A percentile compares a stretch with the other conserved stretches of the same genome.
phyloP scores from a whole-genome alignment of 2,888 invertebrate species.

The Myopa tessellatipennis region DNA sequence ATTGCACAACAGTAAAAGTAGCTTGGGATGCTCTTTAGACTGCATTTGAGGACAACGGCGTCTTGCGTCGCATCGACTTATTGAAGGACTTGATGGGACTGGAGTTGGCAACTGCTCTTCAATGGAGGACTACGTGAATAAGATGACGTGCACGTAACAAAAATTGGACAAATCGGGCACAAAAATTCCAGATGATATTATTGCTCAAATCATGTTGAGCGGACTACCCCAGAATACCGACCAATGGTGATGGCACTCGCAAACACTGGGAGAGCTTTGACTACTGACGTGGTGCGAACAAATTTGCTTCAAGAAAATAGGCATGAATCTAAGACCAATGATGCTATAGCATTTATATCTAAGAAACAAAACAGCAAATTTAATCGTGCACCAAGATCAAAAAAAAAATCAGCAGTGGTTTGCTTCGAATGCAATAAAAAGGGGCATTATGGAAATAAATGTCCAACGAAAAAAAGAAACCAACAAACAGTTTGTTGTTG shows the following conservation, averaged over 20 bases:
- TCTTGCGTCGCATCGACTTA: slow-evolving; percentile 42
- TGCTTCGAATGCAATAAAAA: too few relatives aligned
- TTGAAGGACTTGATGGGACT: slow-evolving; percentile 36
- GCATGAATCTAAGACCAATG: slow-evolving; percentile 24
- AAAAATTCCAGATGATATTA: too few relatives aligned
- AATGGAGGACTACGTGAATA: slow-evolving; percentile 41
- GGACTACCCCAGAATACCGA: slow-evolving; percentile 1
- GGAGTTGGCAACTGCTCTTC: slow-evolving; percentile 30
- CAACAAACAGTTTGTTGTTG: too few relatives aligned
- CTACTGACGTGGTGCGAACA: slow-evolving; percentile 28
- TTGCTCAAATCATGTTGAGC: too few relatives aligned
- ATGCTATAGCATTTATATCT: slow-evolving; percentile 31
- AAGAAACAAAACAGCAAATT: slow-evolving; percentile 20
- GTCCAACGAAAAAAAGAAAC: too few relatives aligned
- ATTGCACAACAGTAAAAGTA: slow-evolving; percentile 37
- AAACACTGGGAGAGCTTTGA: slow-evolving; percentile 35
- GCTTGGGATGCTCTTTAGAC: slow-evolving; percentile 38
- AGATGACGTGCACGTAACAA: slow-evolving; percentile 26
- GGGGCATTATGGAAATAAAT: slow-evolving; percentile 39
- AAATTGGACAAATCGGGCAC: too few relatives aligned
- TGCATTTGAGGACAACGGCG: slow-evolving; percentile 35
- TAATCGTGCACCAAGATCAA: too few relatives aligned
- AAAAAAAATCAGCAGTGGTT: too few relatives aligned
- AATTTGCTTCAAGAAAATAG: slow-evolving; percentile 35
- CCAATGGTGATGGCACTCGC: slow-evolving; percentile 40